Base-by-base conservation (phyloP, 2,113 vertebrate species). In the Esox niger region DNA sequence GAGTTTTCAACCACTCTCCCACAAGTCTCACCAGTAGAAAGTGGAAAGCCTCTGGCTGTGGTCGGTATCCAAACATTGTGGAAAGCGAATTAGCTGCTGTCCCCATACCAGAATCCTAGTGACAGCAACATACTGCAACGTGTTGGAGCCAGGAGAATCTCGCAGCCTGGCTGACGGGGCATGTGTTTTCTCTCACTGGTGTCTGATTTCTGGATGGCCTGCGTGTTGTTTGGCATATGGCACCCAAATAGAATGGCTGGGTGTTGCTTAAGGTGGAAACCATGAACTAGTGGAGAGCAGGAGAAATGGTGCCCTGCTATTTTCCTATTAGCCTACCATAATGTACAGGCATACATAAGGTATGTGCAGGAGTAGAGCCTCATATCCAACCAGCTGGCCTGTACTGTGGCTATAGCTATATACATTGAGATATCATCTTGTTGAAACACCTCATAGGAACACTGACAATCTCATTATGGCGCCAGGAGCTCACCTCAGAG, bases 11-110 rank as follows among this genome's bases (percentile, higher is more conserved):
- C 79, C 57, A 29, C 68, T 81, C 73, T 89, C 84, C 86, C 86
- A 88, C 79, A 71, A 84, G 79, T 78, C 79, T 20, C 71, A 80
- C 83, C 83, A 84, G 83, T 73, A 82, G 69, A 75, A 79, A 82
- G 73, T 78, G 83, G 82, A 79, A 82, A 75, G 81, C 84, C 81
- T 86, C 78, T 81, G 76, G 82, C 73, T 70, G 66, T 68, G 69
- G 63, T 60, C 71, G 78, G 77, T 74, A 65, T 20, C 46, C 61
- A n/a, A 47, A 61, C 38, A 52, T 60, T 68, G 57, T 46, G 73
- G 70, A 79, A 77, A 59, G 64, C 47, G 30, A 49, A 77, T 43
- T 64, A 54, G 69, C 62, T 43, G 38, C 38, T 15, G 17, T 38
- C 11, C 13, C 13, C 73, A 69, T 52, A 64, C 59, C 47, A 0